Evolutionary conservation across 2,797 vertebrate genomes (phyloP), one percentile per base, ranked within the genome.

Genomic region (Sebastiscus tertius): DNA sequence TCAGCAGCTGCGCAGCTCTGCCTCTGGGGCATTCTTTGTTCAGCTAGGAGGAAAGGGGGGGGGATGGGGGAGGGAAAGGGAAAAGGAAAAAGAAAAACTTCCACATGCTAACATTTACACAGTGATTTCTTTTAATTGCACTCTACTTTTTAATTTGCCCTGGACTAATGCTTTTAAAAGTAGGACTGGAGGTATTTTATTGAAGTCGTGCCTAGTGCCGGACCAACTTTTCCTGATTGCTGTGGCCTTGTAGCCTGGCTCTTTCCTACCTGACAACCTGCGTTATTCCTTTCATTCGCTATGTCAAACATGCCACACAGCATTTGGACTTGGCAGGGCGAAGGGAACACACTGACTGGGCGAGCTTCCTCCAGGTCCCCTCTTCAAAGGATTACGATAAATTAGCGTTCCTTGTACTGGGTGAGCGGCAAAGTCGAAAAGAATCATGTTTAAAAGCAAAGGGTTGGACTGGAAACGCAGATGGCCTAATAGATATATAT

Each of bases 21-120:
- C 94, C 96, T 93, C 85, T 75, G 81, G 96, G 95, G 88, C 90
- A 92, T 92, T 93, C 94, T 95, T 96, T 96, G 95, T 96, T 94
- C 93, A 82, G 88, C 83, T 85, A 90, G 84, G 88, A 93, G 89
- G 90, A 86, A 86, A 46, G 39, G 54, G 66, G 81, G 75, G 34
- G 70, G 75, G 72, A 1, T 24, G 24, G 24, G 24, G 24, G 24
- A 24, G 24, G 20, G 33, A 75, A 77, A 71, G 70, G 64, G 80
- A 70, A 81, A 89, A 84, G 77, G 89, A 78, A 88, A 92, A 91
- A 94, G 93, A 92, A 95, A 95, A 95, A 95, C 93, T 93, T 96
- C 95, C 96, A 96, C 96, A 97, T 97, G 96, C 95, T 95, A 97
- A 96, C 96, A 96, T 96, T 97, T 97, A 97, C 95, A 96, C 95